Percentiles rank a stretch among this genome's conserved stretches.
phyloP scores from a whole-genome alignment of 2,113 vertebrate species.

The Hirundichthys speculiger region DNA sequence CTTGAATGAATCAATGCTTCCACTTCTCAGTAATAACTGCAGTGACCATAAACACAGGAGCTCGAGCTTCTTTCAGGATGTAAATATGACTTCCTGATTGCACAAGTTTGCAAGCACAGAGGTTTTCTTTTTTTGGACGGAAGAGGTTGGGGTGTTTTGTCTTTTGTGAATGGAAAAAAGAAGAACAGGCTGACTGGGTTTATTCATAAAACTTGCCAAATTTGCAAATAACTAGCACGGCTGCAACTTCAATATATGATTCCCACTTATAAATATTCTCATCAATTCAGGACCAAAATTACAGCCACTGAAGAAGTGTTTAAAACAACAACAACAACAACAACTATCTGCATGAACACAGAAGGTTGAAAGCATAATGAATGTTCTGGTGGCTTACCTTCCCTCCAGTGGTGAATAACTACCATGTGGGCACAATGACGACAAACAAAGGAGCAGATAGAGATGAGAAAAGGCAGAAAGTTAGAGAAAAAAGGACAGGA shows the following conservation, averaged over 20 bases:
- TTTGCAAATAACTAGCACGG: constrained; percentile 12
- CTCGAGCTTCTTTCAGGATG: constrained; percentile 46
- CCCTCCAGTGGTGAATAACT: constrained; percentile 75
- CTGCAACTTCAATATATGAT: too few relatives aligned
- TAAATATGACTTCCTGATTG: constrained; percentile 67
- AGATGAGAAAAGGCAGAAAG: constrained; percentile 30
- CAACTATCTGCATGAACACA: neutral
- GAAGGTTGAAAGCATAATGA: neutral
- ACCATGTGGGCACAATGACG: constrained; percentile 16
- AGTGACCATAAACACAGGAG: constrained; percentile 39
- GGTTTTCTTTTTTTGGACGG: neutral
- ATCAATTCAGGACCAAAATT: too few relatives aligned
- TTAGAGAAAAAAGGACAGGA: constrained; percentile 22
- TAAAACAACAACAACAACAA: too few relatives aligned
- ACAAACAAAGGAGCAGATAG: constrained; percentile 36
- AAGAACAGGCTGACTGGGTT: constrained; percentile 19
- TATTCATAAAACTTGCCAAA: constrained; percentile 35
- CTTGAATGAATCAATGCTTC: constrained; percentile 67
- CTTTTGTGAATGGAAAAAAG: constrained; percentile 5
- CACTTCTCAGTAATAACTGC: constrained; percentile 70
- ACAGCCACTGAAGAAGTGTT: too few relatives aligned
- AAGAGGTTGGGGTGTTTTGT: neutral
- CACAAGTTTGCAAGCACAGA: constrained; percentile 62
- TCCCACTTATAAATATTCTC: neutral
- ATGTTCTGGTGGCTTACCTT: constrained; percentile 74